Evolutionary conservation across 2,113 vertebrate genomes (phyloP).

Genomic region (Calyptommatus sinebrachiatus): DNA sequence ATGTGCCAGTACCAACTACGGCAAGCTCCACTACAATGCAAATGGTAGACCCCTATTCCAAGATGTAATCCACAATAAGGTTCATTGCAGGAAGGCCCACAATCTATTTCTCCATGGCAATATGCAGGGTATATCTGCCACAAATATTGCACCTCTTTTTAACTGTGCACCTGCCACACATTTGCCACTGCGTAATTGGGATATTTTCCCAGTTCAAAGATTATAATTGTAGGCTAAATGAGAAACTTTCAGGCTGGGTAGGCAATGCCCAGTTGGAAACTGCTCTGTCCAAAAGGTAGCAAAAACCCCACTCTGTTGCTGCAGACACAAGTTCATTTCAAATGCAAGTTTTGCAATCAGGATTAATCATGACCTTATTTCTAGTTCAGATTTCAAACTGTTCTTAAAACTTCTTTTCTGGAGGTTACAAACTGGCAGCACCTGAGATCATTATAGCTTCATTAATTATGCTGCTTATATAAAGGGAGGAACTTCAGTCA

Average conservation of each 20-base stretch:
- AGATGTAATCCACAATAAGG: too few relatives aligned
- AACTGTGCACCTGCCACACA: too few relatives aligned
- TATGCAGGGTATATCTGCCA: background rate
- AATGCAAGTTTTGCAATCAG: conserved; percentile 33
- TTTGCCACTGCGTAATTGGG: background rate
- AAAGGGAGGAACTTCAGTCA: conserved; percentile 58
- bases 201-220: background rate
- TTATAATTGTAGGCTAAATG: background rate
- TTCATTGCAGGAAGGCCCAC: too few relatives aligned
- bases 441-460: conserved; percentile 67
- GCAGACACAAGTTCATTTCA: conserved; percentile 7
- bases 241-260: conserved; percentile 13
- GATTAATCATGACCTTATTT: conserved; percentile 21
- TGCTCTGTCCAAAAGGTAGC: conserved; percentile 26
- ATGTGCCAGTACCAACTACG: too few relatives aligned
- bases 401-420: conserved; percentile 51
- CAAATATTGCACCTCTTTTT: background rate
- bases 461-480: conserved; percentile 68
- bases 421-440: conserved; percentile 57
- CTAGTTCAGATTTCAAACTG: conserved; percentile 49
- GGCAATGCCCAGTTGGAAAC: conserved; percentile 1
- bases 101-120: too few relatives aligned
- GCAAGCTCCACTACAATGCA: too few relatives aligned
- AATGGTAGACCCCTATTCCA: too few relatives aligned
- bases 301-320: conserved; percentile 15